Evolutionary conservation across 2,888 invertebrate species (phyloP).

Genomic region (Shargacucullia verbasci): DNA sequence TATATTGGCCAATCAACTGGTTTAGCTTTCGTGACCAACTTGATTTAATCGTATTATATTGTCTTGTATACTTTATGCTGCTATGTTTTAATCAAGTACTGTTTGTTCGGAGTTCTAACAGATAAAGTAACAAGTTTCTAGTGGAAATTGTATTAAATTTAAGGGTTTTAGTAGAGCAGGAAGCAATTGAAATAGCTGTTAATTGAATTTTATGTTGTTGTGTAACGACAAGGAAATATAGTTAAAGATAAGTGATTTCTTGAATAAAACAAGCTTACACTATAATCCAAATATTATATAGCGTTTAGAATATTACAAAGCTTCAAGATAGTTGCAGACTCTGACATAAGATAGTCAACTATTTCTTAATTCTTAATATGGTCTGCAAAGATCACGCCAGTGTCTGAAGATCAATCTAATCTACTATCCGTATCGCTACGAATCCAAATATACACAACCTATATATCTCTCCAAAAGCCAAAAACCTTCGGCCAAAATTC

Average conservation of each 20-base stretch:
- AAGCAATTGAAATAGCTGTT: slow-evolving; percentile 28
- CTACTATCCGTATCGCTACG: no score
- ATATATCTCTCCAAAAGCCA: neutral
- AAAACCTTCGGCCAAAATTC: slow-evolving; percentile 1
- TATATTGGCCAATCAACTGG: slow-evolving; percentile 61
- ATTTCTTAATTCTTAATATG: no score
- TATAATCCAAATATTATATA: no score
- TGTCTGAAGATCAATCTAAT: no score
- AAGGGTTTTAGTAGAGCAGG: slow-evolving; percentile 10
- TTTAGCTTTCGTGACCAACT: slow-evolving; percentile 57
- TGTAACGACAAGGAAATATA: slow-evolving; percentile 2
- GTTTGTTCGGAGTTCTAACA: slow-evolving; percentile 22
- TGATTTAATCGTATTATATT: slow-evolving; percentile 53
- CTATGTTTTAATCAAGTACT: slow-evolving; percentile 28
- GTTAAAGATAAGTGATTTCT: neutral
- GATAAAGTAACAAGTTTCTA: slow-evolving; percentile 29
- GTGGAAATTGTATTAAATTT: slow-evolving; percentile 24
- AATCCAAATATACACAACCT: no score
- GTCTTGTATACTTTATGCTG: slow-evolving; percentile 32
- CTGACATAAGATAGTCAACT: no score
- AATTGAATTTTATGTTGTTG: slow-evolving; percentile 27
- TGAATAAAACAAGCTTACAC: neutral
- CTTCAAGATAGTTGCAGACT: no score
- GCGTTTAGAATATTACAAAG: no score
- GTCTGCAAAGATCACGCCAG: no score